Evolutionary conservation across 2,888 invertebrate species (phyloP).

Genomic region (Nymphalis c-album): DNA sequence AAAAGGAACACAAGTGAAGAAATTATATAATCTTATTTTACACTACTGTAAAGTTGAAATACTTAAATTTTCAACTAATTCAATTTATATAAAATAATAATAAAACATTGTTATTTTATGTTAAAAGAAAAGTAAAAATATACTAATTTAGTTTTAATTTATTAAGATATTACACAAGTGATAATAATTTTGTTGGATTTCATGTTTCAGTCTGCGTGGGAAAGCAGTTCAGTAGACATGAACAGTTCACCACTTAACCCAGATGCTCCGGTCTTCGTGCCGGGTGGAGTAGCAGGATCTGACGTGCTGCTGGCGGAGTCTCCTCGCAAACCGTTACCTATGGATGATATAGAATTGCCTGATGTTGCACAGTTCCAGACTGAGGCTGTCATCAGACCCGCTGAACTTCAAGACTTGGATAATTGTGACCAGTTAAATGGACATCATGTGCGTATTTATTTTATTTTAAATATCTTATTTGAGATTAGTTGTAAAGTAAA

Average conservation of each 20-base stretch:
- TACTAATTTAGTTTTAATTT: too few species aligned
- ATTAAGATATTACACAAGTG: too few species aligned
- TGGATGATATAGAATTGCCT: slow-evolving; percentile 84
- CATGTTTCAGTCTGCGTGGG: slow-evolving; percentile 70
- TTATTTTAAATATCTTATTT: not conserved
- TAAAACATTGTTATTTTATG: too few species aligned
- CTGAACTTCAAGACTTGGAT: slow-evolving; percentile 79
- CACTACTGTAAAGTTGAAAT: not conserved
- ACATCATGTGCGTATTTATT: slow-evolving; percentile 70
- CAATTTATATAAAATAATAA: too few species aligned
- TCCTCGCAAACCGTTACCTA: slow-evolving; percentile 85
- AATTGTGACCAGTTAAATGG: slow-evolving; percentile 80
- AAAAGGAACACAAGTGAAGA: too few species aligned
- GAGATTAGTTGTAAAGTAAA: too few species aligned
- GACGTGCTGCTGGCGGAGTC: slow-evolving; percentile 85
- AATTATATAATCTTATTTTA: not conserved
- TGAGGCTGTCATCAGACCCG: slow-evolving; percentile 84
- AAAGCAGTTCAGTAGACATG: slow-evolving; percentile 81
- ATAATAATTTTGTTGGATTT: slow-evolving; percentile 29
- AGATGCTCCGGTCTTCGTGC: slow-evolving; percentile 92
- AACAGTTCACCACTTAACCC: slow-evolving; percentile 92
- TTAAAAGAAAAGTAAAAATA: too few species aligned
- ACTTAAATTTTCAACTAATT: too few species aligned
- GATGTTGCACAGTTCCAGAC: slow-evolving; percentile 84
- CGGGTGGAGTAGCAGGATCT: slow-evolving; percentile 79